phyloP scores from a whole-genome alignment of 2,888 invertebrate species.

The Escarpia spicata region DNA sequence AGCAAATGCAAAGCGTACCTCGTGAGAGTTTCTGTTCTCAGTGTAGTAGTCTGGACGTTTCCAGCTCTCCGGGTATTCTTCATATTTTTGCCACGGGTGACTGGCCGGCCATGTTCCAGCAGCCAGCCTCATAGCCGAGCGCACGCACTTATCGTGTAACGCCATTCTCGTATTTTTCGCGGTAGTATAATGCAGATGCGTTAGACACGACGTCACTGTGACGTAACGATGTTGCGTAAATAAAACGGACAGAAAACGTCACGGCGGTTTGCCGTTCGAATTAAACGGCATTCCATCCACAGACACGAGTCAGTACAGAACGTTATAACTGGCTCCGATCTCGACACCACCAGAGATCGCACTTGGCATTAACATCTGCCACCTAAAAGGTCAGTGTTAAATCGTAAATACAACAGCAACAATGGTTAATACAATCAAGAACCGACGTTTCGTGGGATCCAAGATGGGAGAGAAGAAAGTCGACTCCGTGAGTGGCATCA shows the following conservation, averaged over 20 bases:
- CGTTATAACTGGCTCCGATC: neutral
- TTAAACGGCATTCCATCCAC: slow-evolving; percentile 13
- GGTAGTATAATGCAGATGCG: neutral
- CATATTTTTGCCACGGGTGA: neutral
- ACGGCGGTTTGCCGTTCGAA: neutral
- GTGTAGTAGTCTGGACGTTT: neutral
- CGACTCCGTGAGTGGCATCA: neutral
- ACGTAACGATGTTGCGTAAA: neutral
- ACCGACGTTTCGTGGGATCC: neutral
- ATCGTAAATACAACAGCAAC: neutral
- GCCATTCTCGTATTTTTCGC: neutral
- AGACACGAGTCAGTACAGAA: neutral
- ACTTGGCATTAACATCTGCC: slow-evolving; percentile 6
- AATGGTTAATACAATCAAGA: neutral
- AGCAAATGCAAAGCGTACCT: neutral
- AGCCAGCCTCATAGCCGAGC: neutral
- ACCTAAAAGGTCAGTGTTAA: neutral
- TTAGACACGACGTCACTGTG: neutral
- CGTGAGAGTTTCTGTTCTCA: neutral
- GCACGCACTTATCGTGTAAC: neutral
- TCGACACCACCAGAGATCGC: neutral
- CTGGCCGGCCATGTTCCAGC: neutral
- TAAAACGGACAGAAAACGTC: neutral
- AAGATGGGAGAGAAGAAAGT: neutral
- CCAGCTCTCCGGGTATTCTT: neutral